Conservation (phyloP, 2,797 vertebrate species). For the Steatocranus sp. region DNA sequence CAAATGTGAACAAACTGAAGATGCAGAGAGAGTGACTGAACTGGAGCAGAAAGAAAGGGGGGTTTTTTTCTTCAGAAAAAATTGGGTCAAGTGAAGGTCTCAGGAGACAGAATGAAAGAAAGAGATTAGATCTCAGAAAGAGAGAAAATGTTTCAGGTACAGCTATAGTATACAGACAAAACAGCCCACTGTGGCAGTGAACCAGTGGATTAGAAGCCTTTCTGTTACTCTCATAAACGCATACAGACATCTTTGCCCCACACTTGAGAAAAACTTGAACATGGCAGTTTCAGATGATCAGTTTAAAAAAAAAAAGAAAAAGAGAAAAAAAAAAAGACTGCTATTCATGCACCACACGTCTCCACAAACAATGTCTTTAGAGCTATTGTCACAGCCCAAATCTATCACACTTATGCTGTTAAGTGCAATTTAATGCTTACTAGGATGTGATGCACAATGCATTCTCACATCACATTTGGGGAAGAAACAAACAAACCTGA, state of each 20-base stretch:
- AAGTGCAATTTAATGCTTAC: slow-evolving; percentile 24
- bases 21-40: slow-evolving; percentile 11
- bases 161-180: slow-evolving; percentile 14
- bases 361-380: slow-evolving; percentile 24
- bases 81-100: slow-evolving; percentile 46
- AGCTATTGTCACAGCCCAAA: not conserved
- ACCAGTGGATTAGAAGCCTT: slow-evolving; percentile 16
- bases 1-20: not conserved
- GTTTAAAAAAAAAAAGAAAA: not conserved
- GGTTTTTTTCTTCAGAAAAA: slow-evolving; percentile 26
- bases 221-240: slow-evolving; percentile 2
- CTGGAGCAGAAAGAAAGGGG: slow-evolving; percentile 23
- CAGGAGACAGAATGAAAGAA: slow-evolving; percentile 6
- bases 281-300: slow-evolving; percentile 8
- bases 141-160: slow-evolving; percentile 18
- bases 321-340: not conserved
- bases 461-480: slow-evolving; percentile 34
- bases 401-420: not conserved
- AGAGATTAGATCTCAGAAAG: not conserved
- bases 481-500: slow-evolving; percentile 58
- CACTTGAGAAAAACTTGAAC: slow-evolving; percentile 30
- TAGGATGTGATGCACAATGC: slow-evolving; percentile 16
- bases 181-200: slow-evolving; percentile 29
- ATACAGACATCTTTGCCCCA: slow-evolving; percentile 15
- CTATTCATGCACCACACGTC: slow-evolving; percentile 51